Evolutionary conservation across 2,113 vertebrate species (phyloP).

Genomic region (Motacilla alba): DNA sequence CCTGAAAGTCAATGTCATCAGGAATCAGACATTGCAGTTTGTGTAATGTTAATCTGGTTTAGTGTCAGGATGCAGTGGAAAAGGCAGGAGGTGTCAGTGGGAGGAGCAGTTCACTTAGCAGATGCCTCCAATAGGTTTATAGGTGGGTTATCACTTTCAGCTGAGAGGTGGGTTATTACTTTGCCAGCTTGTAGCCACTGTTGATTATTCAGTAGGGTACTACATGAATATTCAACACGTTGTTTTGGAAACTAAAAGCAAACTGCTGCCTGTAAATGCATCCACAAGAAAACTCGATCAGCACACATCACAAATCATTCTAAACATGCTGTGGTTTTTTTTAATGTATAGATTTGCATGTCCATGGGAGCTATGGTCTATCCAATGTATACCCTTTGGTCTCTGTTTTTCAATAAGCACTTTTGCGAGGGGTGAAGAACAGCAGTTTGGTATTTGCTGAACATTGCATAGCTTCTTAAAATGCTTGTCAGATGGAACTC

Average conservation of each 20-base stretch:
- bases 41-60: not conserved
- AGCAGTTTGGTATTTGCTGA: not conserved
- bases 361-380: not conserved
- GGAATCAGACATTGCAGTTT: not conserved
- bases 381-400: not conserved
- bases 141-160: not conserved
- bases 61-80: not conserved
- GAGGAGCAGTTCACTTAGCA: not conserved
- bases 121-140: not conserved
- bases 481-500: not conserved
- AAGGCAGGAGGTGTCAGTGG: not conserved
- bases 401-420: not conserved
- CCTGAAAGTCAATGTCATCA: not conserved
- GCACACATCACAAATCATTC: not conserved
- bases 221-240: not conserved
- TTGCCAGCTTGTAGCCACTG: not conserved
- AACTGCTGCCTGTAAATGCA: not conserved
- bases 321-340: rapidly evolving
- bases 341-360: not conserved
- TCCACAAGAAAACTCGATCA: not conserved
- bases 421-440: not conserved
- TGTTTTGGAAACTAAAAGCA: not conserved
- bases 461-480: not conserved
- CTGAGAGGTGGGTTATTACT: not conserved
- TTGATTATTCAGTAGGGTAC: not conserved